Conservation (phyloP, 2,888 invertebrate species). For the Agriopis leucophaearia region DNA sequence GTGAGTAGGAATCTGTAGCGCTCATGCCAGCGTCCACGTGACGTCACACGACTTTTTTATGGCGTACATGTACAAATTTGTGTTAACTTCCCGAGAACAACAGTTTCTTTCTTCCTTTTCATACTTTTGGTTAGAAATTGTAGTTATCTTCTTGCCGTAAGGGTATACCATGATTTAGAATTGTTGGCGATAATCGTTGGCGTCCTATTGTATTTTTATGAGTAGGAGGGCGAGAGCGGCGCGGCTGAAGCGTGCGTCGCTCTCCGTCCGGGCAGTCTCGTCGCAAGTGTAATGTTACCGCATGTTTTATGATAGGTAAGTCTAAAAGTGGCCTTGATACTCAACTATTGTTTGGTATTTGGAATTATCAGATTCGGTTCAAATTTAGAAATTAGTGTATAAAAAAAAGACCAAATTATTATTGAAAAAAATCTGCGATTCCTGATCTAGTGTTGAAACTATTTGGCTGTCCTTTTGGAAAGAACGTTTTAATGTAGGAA, state of each 20-base stretch:
- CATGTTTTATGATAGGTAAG: slow-evolving; percentile 82
- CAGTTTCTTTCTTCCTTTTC: slow-evolving; percentile 66
- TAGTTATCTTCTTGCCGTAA: slow-evolving; percentile 81
- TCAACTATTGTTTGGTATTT: slow-evolving; percentile 81
- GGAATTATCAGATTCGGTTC: slow-evolving; percentile 81
- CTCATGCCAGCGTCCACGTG: slow-evolving; percentile 43
- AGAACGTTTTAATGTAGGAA: slow-evolving; percentile 77
- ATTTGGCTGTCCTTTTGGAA: slow-evolving; percentile 86
- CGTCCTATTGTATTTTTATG: slow-evolving; percentile 61
- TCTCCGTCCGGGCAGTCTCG: slow-evolving; percentile 63
- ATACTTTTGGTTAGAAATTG: slow-evolving; percentile 79
- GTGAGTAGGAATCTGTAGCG: slow-evolving; percentile 60
- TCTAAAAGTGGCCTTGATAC: slow-evolving; percentile 86
- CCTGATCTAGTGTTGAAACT: slow-evolving; percentile 81
- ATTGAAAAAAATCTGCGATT: slow-evolving; percentile 77
- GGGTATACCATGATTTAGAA: slow-evolving; percentile 82
- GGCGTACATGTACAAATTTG: slow-evolving; percentile 80
- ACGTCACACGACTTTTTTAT: slow-evolving; percentile 25
- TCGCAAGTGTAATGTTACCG: slow-evolving; percentile 72
- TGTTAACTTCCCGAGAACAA: slow-evolving; percentile 68
- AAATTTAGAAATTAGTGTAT: slow-evolving; percentile 83
- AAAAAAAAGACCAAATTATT: slow-evolving; percentile 83
- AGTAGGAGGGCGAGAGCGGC: slow-evolving; percentile 52
- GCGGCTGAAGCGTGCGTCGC: slow-evolving; percentile 17
- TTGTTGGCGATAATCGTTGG: slow-evolving; percentile 79